Conservation (phyloP, 2,797 vertebrate species). For the Limnodromus scolopaceus region DNA sequence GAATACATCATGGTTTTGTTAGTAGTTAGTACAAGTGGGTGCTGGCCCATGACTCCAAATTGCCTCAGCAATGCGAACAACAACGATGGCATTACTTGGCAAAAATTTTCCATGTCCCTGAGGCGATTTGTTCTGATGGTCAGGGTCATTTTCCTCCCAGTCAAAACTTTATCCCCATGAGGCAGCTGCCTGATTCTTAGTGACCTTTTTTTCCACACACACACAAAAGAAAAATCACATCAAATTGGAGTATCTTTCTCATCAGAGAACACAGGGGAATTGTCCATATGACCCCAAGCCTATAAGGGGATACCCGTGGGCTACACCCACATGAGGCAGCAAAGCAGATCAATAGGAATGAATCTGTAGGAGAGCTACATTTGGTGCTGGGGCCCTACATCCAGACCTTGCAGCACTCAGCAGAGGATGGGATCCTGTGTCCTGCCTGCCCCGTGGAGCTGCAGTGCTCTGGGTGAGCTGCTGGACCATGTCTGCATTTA, state of each 20-base stretch:
- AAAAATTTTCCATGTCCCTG: constrained; percentile 6
- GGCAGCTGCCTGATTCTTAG: background rate
- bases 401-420: rapidly evolving
- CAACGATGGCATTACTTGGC: background rate
- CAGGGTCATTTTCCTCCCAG: constrained; percentile 10
- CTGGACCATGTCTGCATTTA: background rate
- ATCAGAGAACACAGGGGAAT: background rate
- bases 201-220: background rate
- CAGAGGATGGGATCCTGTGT: background rate
- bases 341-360: background rate
- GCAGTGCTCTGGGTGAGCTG: background rate
- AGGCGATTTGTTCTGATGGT: background rate
- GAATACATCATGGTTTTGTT: background rate
- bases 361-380: background rate
- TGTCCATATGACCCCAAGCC: background rate
- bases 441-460: background rate
- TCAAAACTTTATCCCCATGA: constrained; percentile 21
- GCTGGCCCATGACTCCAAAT: background rate
- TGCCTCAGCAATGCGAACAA: background rate
- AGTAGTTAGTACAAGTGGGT: background rate
- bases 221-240: background rate
- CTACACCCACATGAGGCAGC: background rate
- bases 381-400: background rate
- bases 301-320: background rate
- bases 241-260: background rate